Base-by-base conservation (phyloP, 2,797 vertebrate species). In the Zalophus californianus region DNA sequence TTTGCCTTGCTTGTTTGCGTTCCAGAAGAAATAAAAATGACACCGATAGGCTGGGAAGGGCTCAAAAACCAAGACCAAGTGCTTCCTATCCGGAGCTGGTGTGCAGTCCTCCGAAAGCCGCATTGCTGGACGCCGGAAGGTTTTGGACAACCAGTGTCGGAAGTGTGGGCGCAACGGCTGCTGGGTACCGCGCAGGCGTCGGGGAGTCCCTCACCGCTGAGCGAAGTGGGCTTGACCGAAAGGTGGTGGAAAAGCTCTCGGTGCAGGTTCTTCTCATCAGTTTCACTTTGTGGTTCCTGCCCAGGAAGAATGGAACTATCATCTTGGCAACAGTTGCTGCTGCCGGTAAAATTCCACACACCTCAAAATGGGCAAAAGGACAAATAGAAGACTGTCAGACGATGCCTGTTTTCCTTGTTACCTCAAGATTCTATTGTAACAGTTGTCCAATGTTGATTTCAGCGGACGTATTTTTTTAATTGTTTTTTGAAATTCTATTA, bases 181-280 rank as follows among this genome's bases (percentile, higher is more conserved):
- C 44, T 20, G 35, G 18, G 3, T 56, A 25, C 9, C 0, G 1
- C 5, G 1, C 20, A 12, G 35, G 32, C 1, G 0, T 21, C 41
- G 21, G 38, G 23, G 29, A 7, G 50, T 25, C 21, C n/a, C 25
- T 41, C 58, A 4, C 2, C 1, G 7, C 27, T 2, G 7, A 27
- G 48, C 2, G 18, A 23, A 5, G 9, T 4, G 12, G n/a, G 10
- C 25, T 0, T 1, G 44, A 75, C 1, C 3, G 20, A 58, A 23
- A 15, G 16, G 27, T 0, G 1, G 1, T 7, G 4, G 1, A 6
- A 50, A 72, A 38, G 7, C 4, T 5, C 11, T 15, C 1, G 2
- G 18, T 54, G 5, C 11, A 14, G 6, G 12, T 32, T 11, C 1
- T 75, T 1, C 15, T 23, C 6, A 5, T 23, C 25, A 7, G 18